phyloP scores from a whole-genome alignment of 2,797 vertebrate species.

The Phalanger gymnotis region DNA sequence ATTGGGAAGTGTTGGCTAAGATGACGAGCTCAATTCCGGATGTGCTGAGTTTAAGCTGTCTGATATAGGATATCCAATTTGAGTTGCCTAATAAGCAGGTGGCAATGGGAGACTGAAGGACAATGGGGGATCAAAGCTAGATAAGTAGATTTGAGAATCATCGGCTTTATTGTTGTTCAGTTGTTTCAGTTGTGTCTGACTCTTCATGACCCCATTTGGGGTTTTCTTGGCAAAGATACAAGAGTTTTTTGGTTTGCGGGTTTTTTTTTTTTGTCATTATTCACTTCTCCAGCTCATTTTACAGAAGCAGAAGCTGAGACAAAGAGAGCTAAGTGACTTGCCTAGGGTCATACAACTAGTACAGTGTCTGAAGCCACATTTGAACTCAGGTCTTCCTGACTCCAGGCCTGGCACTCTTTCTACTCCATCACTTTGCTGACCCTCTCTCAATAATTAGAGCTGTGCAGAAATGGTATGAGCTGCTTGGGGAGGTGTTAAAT shows the following conservation, averaged over 20 bases:
- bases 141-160: background rate
- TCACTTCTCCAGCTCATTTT: background rate
- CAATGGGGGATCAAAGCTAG: background rate
- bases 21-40: background rate
- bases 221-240: background rate
- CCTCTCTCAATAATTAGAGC: background rate
- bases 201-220: background rate
- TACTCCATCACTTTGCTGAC: background rate
- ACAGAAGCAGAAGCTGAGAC: background rate
- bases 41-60: background rate
- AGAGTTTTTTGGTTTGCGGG: no score
- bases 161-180: background rate
- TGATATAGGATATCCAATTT: background rate
- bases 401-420: background rate
- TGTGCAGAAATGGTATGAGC: background rate
- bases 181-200: background rate
- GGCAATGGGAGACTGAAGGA: background rate
- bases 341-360: background rate
- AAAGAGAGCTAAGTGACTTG: background rate
- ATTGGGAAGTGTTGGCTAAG: background rate
- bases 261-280: background rate
- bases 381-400: background rate
- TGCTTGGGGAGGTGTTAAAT: background rate
- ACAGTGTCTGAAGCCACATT: background rate
- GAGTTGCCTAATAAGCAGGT: background rate